Base-by-base conservation (phyloP, 2,113 vertebrate species). In the Phalacrocorax carbo region DNA sequence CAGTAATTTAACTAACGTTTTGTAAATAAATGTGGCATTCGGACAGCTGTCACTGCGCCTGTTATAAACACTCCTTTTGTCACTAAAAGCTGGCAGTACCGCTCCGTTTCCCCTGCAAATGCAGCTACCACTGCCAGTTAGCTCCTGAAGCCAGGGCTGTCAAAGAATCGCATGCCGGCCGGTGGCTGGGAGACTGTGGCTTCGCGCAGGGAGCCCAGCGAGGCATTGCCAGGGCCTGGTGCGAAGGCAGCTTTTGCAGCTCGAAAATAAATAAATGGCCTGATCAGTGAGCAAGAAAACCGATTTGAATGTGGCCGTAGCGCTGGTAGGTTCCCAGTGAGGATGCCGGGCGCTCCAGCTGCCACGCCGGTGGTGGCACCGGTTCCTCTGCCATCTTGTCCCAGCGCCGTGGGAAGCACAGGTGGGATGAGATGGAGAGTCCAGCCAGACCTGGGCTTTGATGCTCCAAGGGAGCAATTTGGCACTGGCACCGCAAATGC, bases 1-100 rank as follows among this genome's bases (percentile, higher is more conserved):
- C 97, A 98, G 96, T 98, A 96, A 98, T 98, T 98, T 98, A 98
- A 98, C 97, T 96, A 96, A 97, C 97, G 85, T 97, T 98, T 98
- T 97, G 98, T 98, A 98, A 98, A 98, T 98, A 98, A 97, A 97
- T 91, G 98, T 98, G 98, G 97, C 97, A 83, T 94, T 97, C 96
- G 95, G 98, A 98, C 98, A 98, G 98, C 98, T 98, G 98, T 98
- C 98, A 97, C 91, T 9, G 6, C 2, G 96, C 98, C 97, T 96
- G 96, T 95, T 96, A 86, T 88, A 97, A 98, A 96, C 95, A 97
- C 94, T 97, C 76, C 97, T 94, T 98, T 98, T 98, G 98, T 98
- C 97, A 93, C 93, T 36, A 51, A 78, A 86, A 96, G 90, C 98
- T 98, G 98, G 97, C 97, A 97, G 94, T 10, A 5, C 76, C 7